Percentiles rank a stretch among this genome's conserved stretches.
phyloP scores from a whole-genome alignment of 2,797 vertebrate species.

The Microcaecilia unicolor region DNA sequence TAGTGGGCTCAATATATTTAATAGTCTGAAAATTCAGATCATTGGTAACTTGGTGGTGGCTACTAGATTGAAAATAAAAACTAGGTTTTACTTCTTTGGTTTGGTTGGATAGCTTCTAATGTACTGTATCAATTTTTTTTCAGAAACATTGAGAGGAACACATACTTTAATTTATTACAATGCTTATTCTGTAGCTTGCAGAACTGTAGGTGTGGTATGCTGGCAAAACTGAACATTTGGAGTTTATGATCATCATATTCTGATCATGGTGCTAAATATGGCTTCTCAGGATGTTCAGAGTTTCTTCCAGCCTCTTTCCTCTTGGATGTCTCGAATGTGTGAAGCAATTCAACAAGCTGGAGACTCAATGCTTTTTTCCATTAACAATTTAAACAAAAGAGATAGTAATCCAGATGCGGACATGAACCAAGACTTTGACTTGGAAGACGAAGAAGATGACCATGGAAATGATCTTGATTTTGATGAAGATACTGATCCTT shows the following conservation, averaged over 20 bases:
- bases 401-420: conserved; percentile 28
- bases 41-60: conserved; percentile 14
- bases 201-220: conserved; percentile 32
- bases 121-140: conserved; percentile 28
- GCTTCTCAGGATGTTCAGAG: conserved; percentile 49
- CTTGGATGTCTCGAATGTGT: conserved; percentile 63
- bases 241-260: conserved; percentile 26
- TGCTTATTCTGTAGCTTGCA: conserved; percentile 52
- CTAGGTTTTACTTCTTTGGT: conserved; percentile 29
- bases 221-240: conserved; percentile 34
- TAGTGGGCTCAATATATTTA: too few relatives aligned
- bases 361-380: conserved; percentile 44
- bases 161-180: conserved; percentile 45
- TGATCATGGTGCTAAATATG: conserved; percentile 44
- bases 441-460: conserved; percentile 25
- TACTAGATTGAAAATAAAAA: conserved; percentile 14
- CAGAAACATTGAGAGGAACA: conserved; percentile 35
- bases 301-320: conserved; percentile 56
- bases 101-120: conserved; percentile 25
- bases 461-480: conserved; percentile 32
- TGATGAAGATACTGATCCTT: conserved; percentile 9
- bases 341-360: conserved; percentile 59
- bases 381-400: conserved; percentile 41
- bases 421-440: conserved; percentile 16
- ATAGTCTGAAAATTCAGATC: too few relatives aligned